Evolutionary conservation across 2,888 invertebrate species (phyloP).

Genomic region (Asteroscopus sphinx): DNA sequence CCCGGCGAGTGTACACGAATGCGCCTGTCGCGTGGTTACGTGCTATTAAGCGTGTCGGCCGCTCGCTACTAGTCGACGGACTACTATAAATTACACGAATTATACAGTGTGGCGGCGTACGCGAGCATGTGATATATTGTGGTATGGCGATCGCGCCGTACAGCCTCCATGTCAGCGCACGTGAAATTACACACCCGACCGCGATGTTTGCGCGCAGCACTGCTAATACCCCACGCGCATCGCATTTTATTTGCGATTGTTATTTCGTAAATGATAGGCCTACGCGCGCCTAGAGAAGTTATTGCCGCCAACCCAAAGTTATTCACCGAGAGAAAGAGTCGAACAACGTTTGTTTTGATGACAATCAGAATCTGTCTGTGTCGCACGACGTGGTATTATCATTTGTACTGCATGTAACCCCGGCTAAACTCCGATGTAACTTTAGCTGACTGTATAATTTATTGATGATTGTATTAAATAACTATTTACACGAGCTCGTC

Average conservation of each 20-base stretch:
- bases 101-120: conserved; percentile 81
- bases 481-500: conserved; percentile 56
- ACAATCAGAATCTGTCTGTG: conserved; percentile 85
- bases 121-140: conserved; percentile 87
- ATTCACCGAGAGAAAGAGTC: conserved; percentile 75
- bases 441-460: conserved; percentile 69
- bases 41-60: conserved; percentile 82
- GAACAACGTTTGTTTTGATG: conserved; percentile 80
- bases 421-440: conserved; percentile 68
- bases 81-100: conserved; percentile 88
- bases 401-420: conserved; percentile 76
- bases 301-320: conserved; percentile 75
- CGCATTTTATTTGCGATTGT: conserved; percentile 83
- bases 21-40: conserved; percentile 86
- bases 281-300: conserved; percentile 78
- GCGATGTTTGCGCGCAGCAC: conserved; percentile 77
- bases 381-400: conserved; percentile 75
- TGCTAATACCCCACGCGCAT: conserved; percentile 75
- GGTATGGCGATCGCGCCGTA: conserved; percentile 73
- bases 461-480: conserved; percentile 67
- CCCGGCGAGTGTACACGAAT: conserved; percentile 65
- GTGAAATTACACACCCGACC: conserved; percentile 84
- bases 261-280: conserved; percentile 85
- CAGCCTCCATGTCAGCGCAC: conserved; percentile 82
- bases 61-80: conserved; percentile 81